Percentiles rank a stretch among this genome's conserved stretches.
These are phyloP conservation scores for Liolophura sinensis DNA, from an alignment of 1,140 invertebrate genomes.

Conservation along the genomic window DNA sequence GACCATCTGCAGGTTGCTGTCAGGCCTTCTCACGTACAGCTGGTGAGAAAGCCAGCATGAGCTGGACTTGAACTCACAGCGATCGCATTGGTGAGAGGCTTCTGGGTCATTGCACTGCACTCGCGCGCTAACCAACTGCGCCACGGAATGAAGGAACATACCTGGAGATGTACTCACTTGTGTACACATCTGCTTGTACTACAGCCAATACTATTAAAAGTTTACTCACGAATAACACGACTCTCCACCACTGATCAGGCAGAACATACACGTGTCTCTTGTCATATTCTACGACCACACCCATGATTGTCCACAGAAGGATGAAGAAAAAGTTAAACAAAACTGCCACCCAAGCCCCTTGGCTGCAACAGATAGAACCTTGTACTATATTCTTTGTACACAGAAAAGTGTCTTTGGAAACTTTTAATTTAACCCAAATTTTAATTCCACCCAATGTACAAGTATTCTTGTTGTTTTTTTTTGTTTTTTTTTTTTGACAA, in stretches of 20 bases:
- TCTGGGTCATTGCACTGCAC: no score
- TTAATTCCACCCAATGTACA: no score
- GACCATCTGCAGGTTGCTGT: no score
- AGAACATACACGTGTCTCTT: constrained; percentile 40
- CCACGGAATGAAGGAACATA: no score
- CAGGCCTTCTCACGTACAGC: no score
- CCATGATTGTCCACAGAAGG: constrained; percentile 49
- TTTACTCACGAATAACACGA: constrained; percentile 45
- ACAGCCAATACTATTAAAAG: background rate
- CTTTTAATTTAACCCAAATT: background rate
- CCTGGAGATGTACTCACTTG: background rate
- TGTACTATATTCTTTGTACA: background rate
- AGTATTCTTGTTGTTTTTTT: no score
- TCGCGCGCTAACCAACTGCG: no score
- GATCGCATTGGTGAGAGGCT: no score
- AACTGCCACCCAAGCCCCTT: constrained; percentile 38
- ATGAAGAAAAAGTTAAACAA: constrained; percentile 52
- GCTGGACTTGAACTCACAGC: no score
- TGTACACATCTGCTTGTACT: no score
- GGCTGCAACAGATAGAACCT: constrained; percentile 28
- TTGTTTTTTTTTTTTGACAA: no score
- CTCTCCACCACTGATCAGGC: constrained; percentile 50
- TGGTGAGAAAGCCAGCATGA: no score
- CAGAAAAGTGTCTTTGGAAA: background rate
- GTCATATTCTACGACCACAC: constrained; percentile 46